A percentile compares a stretch with the other conserved stretches of the same genome.
phyloP scores from a whole-genome alignment of 1,140 invertebrate genomes.

The Drosophila chauvacae region DNA sequence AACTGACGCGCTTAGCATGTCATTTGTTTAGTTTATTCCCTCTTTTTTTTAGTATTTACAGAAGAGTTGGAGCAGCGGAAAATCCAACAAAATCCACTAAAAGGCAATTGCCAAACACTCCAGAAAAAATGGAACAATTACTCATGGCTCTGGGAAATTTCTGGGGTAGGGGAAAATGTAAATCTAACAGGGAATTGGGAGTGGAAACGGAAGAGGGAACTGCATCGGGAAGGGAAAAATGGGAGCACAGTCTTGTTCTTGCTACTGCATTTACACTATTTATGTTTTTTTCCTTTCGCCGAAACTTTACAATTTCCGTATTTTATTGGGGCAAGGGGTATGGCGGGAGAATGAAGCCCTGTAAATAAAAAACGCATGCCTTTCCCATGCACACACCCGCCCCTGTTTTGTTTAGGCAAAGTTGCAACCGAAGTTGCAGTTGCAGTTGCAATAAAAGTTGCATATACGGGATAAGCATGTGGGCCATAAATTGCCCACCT shows the following conservation, averaged over 20 bases:
- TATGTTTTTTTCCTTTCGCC: conserved; percentile 45
- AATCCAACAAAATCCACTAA: conserved; percentile 14
- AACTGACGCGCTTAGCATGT: conserved; percentile 69
- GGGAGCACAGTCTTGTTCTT: conserved; percentile 14
- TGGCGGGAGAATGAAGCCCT: conserved; percentile 23
- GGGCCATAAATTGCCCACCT: conserved; percentile 61
- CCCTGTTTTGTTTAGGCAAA: conserved; percentile 58
- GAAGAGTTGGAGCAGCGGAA: conserved; percentile 23
- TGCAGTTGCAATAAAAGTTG: conserved; percentile 43
- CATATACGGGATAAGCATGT: conserved; percentile 46
- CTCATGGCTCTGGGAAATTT: conserved; percentile 23
- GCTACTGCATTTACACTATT: conserved; percentile 27
- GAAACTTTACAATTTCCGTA: conserved; percentile 78
- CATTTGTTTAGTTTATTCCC: conserved; percentile 58
- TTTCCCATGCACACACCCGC: conserved; percentile 35
- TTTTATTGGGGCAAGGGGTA: conserved; percentile 18
- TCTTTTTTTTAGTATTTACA: conserved; percentile 7
- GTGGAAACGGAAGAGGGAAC: conserved; percentile 11
- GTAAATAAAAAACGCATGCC: conserved; percentile 69
- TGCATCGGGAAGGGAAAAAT: conserved; percentile 6
- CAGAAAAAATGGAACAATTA: conserved; percentile 42
- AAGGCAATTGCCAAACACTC: conserved; percentile 40
- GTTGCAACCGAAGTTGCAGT: conserved; percentile 49
- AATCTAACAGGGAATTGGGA: conserved; percentile 39
- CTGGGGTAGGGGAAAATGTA: conserved; percentile 59